Evolutionary conservation across 2,797 vertebrate species (phyloP), one percentile per base, ranked within the genome.

Genomic region (Triplophysa bombifrons): DNA sequence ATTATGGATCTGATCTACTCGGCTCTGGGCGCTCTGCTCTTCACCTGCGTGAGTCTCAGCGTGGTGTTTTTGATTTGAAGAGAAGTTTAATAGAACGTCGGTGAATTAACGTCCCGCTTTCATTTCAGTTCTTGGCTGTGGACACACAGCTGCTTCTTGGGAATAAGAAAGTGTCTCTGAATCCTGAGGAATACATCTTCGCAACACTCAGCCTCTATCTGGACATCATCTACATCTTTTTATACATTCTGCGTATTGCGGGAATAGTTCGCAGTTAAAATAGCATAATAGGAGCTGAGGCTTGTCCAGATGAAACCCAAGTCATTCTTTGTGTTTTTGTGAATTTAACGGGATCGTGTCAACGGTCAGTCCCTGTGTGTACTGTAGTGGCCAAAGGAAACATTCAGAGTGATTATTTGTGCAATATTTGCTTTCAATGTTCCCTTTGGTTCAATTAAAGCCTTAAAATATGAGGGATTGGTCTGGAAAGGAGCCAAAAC

Each of bases 191-290:
- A 82, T 97, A 98, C 66, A 84, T 98, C 82, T 98, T 97, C 13
- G 97, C 96, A 0, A 94, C 96, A 0, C 95, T 98, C 82, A 97
- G 95, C 88, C 95, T 98, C 84, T 98, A 98, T 92, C 95, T 96
- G 0, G 97, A 98, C 90, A 97, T 98, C 89, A 95, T 98, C 89
- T 95, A 98, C 88, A 96, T 98, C 83, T 97, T 98, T 93, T 92
- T 98, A 74, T 97, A 96, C 89, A 94, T 98, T 85, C 25, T 85
- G 20, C 72, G 76, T 20, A 80, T 85, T 51, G 4, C 80, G 1
- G 84, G 82, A 56, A 56, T 65, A 14, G 74, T 67, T 79, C 72
- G 84, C 12, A 25, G 74, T 17, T 85, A 53, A 72, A 22, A 0
- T 2, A 27, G 13, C 2, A 51, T 19, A 7, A 19, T 48, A n/a